Evolutionary conservation across 2,797 vertebrate species (phyloP), one percentile per base, ranked within the genome.

Genomic region (Oceanodroma leucorhoa): DNA sequence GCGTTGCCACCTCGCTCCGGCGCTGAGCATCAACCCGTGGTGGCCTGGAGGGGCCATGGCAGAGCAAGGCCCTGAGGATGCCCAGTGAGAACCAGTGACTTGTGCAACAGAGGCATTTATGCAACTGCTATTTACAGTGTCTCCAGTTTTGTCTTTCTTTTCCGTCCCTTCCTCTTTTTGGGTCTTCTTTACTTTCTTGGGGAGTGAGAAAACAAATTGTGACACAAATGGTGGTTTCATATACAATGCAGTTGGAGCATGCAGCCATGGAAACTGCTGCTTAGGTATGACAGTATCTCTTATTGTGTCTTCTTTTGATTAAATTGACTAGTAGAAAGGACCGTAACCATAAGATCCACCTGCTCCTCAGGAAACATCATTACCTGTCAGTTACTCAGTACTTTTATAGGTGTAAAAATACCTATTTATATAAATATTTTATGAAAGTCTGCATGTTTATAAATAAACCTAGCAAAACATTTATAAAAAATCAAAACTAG

Each of bases 11-110:
- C 27, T 72, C 5, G 3, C 50, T 55, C 36, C 30, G 3, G 41
- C 1, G 2, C 51, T 3, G 17, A 61, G 30, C 83, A 45, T 46
- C 67, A 61, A 3, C 10, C 45, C 22, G 1, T 0, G 1, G 46
- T 10, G 55, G 17, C 17, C 41, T 23, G 10, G 38, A 34, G 11
- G 7, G 24, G 6, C 53, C 45, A 9, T 0, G 20, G 62, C 36
- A 60, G n/a, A 79, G 30, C 48, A 43, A 58, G 45, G 54, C 62
- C 45, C 54, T 57, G 51, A 57, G 21, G 61, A 43, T 11, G 19
- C 66, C 22, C 17, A 1, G 5, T 13, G 8, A 72, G 38, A 64
- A 60, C 20, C 41, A 38, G 27, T 12, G 65, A 54, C 50, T 48
- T 51, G n/a, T 51, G 53, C 43, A 58, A 24, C 9, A 32, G 13